Conservation (phyloP, 2,797 vertebrate species). For the Acipenser oxyrinchus region DNA sequence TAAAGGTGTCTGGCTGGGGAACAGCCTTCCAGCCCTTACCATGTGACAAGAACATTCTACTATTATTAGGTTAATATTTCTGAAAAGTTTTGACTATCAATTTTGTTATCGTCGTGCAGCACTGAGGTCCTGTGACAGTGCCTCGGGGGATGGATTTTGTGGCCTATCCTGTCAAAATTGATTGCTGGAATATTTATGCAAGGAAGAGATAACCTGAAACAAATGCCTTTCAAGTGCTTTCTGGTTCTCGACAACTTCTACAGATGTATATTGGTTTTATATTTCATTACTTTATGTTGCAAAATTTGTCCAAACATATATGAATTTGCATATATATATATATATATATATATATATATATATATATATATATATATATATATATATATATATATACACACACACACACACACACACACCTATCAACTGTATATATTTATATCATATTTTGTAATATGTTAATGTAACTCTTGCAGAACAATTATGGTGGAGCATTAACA, state of each 20-base stretch:
- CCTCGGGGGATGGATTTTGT: constrained; percentile 95
- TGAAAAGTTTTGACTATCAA: constrained; percentile 88
- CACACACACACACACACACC: too few relatives aligned
- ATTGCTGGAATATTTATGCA: background rate
- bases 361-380: too few relatives aligned
- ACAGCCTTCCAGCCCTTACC: constrained; percentile 56
- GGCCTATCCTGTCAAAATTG: constrained; percentile 88
- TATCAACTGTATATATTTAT: too few relatives aligned
- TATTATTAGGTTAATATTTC: constrained; percentile 84
- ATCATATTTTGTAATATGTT: too few relatives aligned
- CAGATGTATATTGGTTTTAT: background rate
- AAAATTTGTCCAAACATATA: background rate
- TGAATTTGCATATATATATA: too few relatives aligned
- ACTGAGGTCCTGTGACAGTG: constrained; percentile 80
- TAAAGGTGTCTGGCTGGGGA: constrained; percentile 85
- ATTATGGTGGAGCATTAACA: too few relatives aligned
- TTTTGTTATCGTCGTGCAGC: constrained; percentile 49
- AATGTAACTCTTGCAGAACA: too few relatives aligned
- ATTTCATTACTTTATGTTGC: background rate
- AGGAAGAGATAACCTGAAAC: background rate
- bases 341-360: too few relatives aligned
- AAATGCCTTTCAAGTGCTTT: background rate
- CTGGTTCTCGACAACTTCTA: background rate
- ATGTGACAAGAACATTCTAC: constrained; percentile 76
- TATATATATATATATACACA: too few relatives aligned